A percentile compares a stretch with the other conserved stretches of the same genome.
phyloP scores from a whole-genome alignment of 1,140 invertebrate genomes.

The Drosophila ambigua region DNA sequence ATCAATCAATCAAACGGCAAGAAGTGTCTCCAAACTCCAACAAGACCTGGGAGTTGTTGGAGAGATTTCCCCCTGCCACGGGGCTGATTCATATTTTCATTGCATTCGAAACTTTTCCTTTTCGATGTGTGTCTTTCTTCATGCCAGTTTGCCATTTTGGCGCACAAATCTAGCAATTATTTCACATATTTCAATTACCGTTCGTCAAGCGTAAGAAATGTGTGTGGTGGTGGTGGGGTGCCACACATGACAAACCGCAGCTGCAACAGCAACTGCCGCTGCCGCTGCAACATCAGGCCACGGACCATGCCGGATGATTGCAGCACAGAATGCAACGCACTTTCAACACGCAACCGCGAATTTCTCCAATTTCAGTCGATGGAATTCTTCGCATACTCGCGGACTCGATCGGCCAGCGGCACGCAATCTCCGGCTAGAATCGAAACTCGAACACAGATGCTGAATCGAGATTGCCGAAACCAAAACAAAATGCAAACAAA shows the following conservation, averaged over 20 bases:
- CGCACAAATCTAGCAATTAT: conserved; percentile 63
- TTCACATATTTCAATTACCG: conserved; percentile 72
- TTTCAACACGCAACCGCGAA: conserved; percentile 56
- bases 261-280: conserved; percentile 49
- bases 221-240: conserved; percentile 30
- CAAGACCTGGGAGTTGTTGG: not conserved
- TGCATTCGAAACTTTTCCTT: not conserved
- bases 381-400: conserved; percentile 51
- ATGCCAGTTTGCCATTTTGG: conserved; percentile 53
- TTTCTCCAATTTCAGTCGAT: conserved; percentile 58
- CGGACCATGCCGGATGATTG: conserved; percentile 19
- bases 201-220: conserved; percentile 64
- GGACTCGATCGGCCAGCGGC: conserved; percentile 2
- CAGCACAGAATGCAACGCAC: conserved; percentile 55
- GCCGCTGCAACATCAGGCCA: conserved; percentile 20
- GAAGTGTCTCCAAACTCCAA: no score
- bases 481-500: conserved; percentile 54
- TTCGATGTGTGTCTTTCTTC: conserved; percentile 16
- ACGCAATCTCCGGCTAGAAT: conserved; percentile 59
- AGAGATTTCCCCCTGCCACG: not conserved
- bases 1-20: no score
- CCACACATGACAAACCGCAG: conserved; percentile 73
- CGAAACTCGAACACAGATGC: conserved; percentile 5
- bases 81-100: no score
- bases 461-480: conserved; percentile 23